Evolutionary conservation across 1,140 invertebrate species (phyloP).

Genomic region (Zaprionus kolodkinae): DNA sequence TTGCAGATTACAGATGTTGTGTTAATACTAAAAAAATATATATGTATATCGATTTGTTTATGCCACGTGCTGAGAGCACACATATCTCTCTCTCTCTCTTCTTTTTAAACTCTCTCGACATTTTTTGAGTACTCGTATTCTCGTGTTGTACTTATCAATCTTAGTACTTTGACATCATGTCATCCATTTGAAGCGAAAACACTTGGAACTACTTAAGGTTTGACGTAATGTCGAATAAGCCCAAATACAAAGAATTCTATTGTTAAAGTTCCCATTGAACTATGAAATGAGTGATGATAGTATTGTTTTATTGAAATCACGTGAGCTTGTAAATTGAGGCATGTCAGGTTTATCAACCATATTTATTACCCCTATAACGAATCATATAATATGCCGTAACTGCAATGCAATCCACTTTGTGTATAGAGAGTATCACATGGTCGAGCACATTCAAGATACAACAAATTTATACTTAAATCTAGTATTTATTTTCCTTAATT

Average conservation of each 20-base stretch:
- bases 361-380: background rate
- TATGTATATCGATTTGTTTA: conserved; percentile 12
- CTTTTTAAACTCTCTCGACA: no score
- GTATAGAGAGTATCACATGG: background rate
- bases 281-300: no score
- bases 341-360: background rate
- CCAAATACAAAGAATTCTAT: conserved; percentile 14
- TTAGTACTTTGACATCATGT: conserved; percentile 26
- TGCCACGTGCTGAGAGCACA: conserved; percentile 45
- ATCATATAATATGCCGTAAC: background rate
- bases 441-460: conserved; percentile 3
- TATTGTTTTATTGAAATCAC: background rate
- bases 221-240: conserved; percentile 20
- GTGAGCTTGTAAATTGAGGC: background rate
- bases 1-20: conserved; percentile 5
- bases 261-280: background rate
- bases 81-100: background rate
- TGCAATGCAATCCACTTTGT: background rate
- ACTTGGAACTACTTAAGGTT: conserved; percentile 36
- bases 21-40: conserved; percentile 16
- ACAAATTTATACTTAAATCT: background rate
- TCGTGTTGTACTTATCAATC: conserved; percentile 16
- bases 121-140: background rate
- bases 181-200: conserved; percentile 18
- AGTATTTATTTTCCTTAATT: conserved; percentile 20